Evolutionary conservation across 2,888 invertebrate species (phyloP), one percentile per base, ranked within the genome.

Genomic region (Lampropteryx suffumata): DNA sequence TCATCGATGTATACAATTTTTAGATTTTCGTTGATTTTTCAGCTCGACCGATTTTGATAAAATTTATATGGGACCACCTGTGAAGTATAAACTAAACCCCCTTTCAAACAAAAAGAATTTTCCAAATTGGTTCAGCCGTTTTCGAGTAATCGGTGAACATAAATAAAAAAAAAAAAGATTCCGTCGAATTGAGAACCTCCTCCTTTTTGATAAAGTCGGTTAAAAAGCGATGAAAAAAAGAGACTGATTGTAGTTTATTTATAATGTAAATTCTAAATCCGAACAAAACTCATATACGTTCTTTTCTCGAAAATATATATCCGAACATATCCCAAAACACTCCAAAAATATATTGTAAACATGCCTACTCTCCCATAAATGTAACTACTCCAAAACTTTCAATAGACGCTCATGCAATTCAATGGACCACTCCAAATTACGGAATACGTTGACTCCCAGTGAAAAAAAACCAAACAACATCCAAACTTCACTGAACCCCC

Each of bases 401-500:
- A 61, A 62, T 58, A 62, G 43, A 33, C 48, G 47, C 55, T 58
- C 60, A 50, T 70, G 61, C 65, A 69, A 72, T 71, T 68, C 70
- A 70, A 73, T 72, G 68, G 69, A 68, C 69, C 71, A 65, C 68
- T 63, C 67, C 61, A 65, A 72, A 73, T 72, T 71, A 71, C 72
- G 64, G 65, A 71, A 72, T 67, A 65, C 69, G 71, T 71, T 71
- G 70, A 69, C 64, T 70, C 59, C 46, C 50, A 60, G 58, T 62
- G 64, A 65, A 69, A 70, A 65, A 66, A 49, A 60, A 50, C 46
- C 61, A 61, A 59, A 59, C 57, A 65, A 57, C 41, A 54, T 34
- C 69, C 64, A 67, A 44, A 45, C 21, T 50, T 12, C 1, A 17
- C 35, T 47, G 68, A 65, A 21, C 70, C 49, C 27, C 41, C 30